These are phyloP conservation scores for Marisa cornuarietis DNA, from an alignment of 1,140 invertebrate species.

Conservation along the genomic window DNA sequence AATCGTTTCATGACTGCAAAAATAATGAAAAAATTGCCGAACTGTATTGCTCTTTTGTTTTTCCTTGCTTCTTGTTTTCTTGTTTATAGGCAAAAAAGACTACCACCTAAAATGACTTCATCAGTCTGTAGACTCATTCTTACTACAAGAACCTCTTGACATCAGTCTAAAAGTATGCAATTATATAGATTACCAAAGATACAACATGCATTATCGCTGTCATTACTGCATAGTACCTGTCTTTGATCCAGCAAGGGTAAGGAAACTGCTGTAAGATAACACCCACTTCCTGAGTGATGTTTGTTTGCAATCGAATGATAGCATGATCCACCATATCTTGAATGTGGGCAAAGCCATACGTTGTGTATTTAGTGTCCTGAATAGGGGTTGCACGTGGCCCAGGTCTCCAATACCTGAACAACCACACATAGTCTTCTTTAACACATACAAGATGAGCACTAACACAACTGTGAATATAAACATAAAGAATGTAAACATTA, in stretches of 20 bases:
- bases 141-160: too few species aligned
- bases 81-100: too few species aligned
- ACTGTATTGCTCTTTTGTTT: too few species aligned
- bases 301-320: conserved; percentile 69
- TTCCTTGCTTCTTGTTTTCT: too few species aligned
- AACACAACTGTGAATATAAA: too few species aligned
- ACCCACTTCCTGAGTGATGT: conserved; percentile 42
- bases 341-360: conserved; percentile 71
- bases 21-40: too few species aligned
- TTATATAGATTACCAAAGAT: neutral
- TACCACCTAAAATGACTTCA: too few species aligned
- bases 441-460: neutral
- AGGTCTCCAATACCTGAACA: conserved; percentile 61
- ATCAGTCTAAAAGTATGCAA: too few species aligned
- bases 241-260: conserved; percentile 74
- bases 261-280: conserved; percentile 74
- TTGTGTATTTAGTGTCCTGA: conserved; percentile 71
- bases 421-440: neutral
- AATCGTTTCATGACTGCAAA: too few species aligned
- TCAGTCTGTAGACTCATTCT: too few species aligned
- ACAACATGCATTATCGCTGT: neutral
- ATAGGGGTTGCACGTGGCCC: conserved; percentile 65
- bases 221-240: conserved; percentile 19
- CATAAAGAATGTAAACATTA: too few species aligned
- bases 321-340: conserved; percentile 72